Conservation (phyloP, 2,797 vertebrate genomes). For the Lophius americanus region DNA sequence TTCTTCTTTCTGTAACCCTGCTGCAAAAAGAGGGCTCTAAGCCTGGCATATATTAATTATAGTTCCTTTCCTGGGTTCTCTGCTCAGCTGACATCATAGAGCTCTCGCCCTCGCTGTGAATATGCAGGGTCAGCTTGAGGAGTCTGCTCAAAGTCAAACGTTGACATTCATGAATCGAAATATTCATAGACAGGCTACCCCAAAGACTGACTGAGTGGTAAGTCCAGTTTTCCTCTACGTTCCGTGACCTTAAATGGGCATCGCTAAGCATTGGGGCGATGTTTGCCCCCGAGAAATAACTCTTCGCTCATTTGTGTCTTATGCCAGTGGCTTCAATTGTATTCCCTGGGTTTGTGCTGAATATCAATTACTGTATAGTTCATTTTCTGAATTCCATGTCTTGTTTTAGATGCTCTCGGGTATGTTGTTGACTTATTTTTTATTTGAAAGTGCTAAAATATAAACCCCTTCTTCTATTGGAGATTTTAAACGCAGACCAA, state of each 20-base stretch:
- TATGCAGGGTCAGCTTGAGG: slow-evolving; percentile 38
- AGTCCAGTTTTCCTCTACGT: slow-evolving; percentile 60
- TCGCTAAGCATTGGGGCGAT: slow-evolving; percentile 53
- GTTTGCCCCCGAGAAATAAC: slow-evolving; percentile 64
- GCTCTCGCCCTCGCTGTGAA: slow-evolving; percentile 46
- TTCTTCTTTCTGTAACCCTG: slow-evolving; percentile 52
- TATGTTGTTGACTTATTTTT: slow-evolving; percentile 10
- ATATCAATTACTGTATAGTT: slow-evolving; percentile 51
- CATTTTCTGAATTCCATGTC: slow-evolving; percentile 27
- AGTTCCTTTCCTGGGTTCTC: slow-evolving; percentile 28
- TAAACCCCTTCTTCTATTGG: neutral
- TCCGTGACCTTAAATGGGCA: slow-evolving; percentile 55
- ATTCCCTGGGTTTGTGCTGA: slow-evolving; percentile 54
- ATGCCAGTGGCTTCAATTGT: slow-evolving; percentile 63
- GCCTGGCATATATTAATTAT: slow-evolving; percentile 60
- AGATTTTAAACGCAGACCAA: neutral
- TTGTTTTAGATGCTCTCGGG: slow-evolving; percentile 22
- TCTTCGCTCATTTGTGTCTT: slow-evolving; percentile 67
- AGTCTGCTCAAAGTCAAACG: slow-evolving; percentile 39
- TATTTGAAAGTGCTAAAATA: neutral
- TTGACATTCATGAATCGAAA: slow-evolving; percentile 30
- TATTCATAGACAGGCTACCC: slow-evolving; percentile 28
- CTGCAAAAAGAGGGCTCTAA: slow-evolving; percentile 27
- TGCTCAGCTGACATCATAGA: slow-evolving; percentile 46
- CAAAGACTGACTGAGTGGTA: too few species aligned